Percentiles rank a stretch among this genome's conserved stretches.
These are phyloP conservation scores for Planococcus citri DNA, from an alignment of 1,140 invertebrate genomes.

Conservation along the genomic window DNA sequence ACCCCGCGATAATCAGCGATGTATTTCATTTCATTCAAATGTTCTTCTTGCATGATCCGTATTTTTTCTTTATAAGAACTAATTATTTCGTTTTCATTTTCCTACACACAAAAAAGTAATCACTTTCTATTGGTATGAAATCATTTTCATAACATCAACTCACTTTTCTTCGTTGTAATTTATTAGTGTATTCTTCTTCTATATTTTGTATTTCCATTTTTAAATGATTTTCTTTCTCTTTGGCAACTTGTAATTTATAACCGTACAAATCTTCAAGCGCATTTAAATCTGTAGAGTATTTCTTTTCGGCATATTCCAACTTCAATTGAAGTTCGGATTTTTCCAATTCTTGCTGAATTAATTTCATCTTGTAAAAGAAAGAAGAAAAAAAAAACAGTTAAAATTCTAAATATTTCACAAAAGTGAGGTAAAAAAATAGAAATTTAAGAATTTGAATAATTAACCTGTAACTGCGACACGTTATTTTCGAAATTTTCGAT, in stretches of 20 bases:
- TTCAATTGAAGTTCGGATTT: neutral
- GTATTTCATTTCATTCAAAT: neutral
- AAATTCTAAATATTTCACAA: too few relatives aligned
- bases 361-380: slow-evolving; percentile 9
- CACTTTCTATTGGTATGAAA: too few relatives aligned
- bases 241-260: slow-evolving; percentile 5
- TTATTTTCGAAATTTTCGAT: neutral
- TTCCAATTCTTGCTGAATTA: neutral
- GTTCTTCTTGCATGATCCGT: neutral
- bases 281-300: neutral
- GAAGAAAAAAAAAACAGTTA: neutral
- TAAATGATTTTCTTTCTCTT: neutral
- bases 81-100: neutral
- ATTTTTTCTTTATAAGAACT: slow-evolving; percentile 8
- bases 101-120: neutral
- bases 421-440: too few relatives aligned
- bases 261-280: neutral
- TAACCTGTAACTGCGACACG: neutral
- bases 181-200: neutral
- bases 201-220: neutral
- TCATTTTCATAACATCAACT: too few relatives aligned
- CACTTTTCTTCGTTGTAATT: neutral
- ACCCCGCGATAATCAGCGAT: neutral
- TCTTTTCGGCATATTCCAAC: neutral
- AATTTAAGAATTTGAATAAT: neutral